Percentiles rank a stretch among this genome's conserved stretches.
Conservation (phyloP, 2,888 invertebrate genomes). For the Taenaris catops region DNA sequence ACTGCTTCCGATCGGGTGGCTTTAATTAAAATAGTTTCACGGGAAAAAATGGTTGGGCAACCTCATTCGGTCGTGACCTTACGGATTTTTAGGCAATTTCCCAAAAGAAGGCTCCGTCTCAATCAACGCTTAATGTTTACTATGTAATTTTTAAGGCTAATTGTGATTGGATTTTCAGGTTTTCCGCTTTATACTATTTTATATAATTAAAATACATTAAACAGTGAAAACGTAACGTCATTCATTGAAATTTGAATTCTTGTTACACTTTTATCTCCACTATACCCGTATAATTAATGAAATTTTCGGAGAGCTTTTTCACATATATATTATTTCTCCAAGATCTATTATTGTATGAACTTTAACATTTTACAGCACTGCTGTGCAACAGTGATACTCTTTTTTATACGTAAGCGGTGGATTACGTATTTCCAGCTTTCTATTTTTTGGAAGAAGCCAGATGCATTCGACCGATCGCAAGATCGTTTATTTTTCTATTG, state of each 20-base stretch:
- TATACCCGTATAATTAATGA: conserved; percentile 1
- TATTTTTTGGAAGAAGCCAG: conserved; percentile 11
- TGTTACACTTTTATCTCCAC: conserved; percentile 1
- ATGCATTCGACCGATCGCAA: conserved; percentile 17
- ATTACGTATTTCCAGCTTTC: conserved; percentile 14
- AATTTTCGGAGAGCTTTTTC: conserved; percentile 4
- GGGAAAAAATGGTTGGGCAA: conserved; percentile 52
- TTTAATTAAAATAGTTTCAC: conserved; percentile 74
- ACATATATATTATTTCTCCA: conserved; percentile 2
- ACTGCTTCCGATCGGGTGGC: conserved; percentile 56
- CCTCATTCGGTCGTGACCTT: conserved; percentile 40
- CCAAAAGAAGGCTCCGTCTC: conserved; percentile 26
- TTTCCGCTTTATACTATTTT: too few relatives aligned
- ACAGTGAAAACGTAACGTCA: too few relatives aligned
- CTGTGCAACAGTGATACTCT: background rate
- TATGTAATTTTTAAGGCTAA: conserved; percentile 21
- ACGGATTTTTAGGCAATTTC: conserved; percentile 24
- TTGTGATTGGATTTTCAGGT: conserved; percentile 21
- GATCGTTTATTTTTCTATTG: conserved; percentile 25
- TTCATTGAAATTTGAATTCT: conserved; percentile 3
- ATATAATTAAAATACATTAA: too few relatives aligned
- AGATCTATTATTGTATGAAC: background rate
- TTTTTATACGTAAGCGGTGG: conserved; percentile 8
- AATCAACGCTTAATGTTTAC: conserved; percentile 26
- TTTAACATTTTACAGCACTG: conserved; percentile 2